These are phyloP conservation scores for Muscina levida DNA, from an alignment of 2,888 invertebrate genomes.

Conservation along the genomic window DNA sequence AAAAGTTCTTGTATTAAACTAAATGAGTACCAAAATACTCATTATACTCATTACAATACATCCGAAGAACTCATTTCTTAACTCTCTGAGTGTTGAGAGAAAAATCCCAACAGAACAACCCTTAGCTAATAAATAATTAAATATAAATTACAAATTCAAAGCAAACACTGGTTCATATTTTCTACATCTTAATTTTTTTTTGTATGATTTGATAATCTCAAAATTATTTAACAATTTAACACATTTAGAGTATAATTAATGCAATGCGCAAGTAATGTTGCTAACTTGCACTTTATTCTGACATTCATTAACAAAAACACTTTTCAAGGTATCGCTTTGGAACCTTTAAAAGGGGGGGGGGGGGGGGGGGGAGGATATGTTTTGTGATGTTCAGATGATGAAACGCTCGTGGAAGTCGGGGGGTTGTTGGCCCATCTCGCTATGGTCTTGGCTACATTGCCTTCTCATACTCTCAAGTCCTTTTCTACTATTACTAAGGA, in stretches of 20 bases:
- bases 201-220: background rate
- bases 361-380: slow-evolving; percentile 20
- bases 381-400: slow-evolving; percentile 32
- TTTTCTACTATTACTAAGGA: background rate
- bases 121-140: no score
- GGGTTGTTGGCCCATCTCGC: background rate
- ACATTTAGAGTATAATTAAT: slow-evolving; percentile 31
- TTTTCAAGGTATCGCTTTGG: slow-evolving; percentile 30
- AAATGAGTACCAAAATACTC: no score
- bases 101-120: no score
- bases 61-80: no score
- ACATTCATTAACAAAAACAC: slow-evolving; percentile 4
- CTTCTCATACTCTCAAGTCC: slow-evolving; percentile 17
- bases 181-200: background rate
- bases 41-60: no score
- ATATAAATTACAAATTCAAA: no score
- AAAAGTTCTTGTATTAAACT: no score
- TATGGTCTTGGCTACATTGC: slow-evolving; percentile 13
- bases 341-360: no score
- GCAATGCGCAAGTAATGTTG: no score
- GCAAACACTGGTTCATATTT: slow-evolving; percentile 15
- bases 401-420: background rate
- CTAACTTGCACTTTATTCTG: background rate
- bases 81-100: no score
- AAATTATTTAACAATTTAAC: slow-evolving; percentile 21